A percentile compares a stretch with the other conserved stretches of the same genome.
Evolutionary conservation across 1,140 invertebrate species (phyloP).

Genomic region (Patella vulgata): DNA sequence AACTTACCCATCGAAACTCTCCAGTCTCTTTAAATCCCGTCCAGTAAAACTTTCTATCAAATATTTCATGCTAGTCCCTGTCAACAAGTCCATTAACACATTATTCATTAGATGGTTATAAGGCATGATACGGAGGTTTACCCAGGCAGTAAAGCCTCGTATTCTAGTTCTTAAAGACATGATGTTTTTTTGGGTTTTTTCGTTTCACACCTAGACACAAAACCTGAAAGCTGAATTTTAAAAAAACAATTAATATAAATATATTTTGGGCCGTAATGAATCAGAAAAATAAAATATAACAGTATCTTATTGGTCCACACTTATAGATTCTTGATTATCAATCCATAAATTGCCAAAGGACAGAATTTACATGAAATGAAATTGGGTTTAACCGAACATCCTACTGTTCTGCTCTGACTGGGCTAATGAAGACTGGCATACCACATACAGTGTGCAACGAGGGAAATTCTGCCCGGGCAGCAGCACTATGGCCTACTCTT

Average conservation of each 20-base stretch:
- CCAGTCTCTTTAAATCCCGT: conserved; percentile 50
- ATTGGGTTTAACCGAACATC: no score
- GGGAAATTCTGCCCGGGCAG: no score
- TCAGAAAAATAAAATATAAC: neutral
- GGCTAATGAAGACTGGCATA: no score
- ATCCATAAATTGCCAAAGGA: neutral
- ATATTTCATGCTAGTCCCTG: conserved; percentile 63
- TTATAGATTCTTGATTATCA: neutral
- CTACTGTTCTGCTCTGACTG: no score
- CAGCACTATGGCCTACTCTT: no score
- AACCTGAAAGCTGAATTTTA: neutral
- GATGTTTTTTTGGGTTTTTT: conserved; percentile 14
- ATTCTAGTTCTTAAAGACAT: conserved; percentile 64
- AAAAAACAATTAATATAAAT: neutral
- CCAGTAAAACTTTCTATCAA: conserved; percentile 64
- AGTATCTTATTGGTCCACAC: neutral
- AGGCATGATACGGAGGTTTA: conserved; percentile 59
- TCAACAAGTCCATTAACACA: conserved; percentile 61
- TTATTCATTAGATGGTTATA: conserved; percentile 61
- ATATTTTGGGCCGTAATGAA: neutral
- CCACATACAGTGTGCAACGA: no score
- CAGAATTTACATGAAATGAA: no score
- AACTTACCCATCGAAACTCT: conserved; percentile 62
- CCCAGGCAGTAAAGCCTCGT: conserved; percentile 63
- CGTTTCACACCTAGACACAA: conserved; percentile 20